These are phyloP conservation scores for Rhinophrynus dorsalis DNA, from an alignment of 2,797 vertebrate species.

Conservation along the genomic window DNA sequence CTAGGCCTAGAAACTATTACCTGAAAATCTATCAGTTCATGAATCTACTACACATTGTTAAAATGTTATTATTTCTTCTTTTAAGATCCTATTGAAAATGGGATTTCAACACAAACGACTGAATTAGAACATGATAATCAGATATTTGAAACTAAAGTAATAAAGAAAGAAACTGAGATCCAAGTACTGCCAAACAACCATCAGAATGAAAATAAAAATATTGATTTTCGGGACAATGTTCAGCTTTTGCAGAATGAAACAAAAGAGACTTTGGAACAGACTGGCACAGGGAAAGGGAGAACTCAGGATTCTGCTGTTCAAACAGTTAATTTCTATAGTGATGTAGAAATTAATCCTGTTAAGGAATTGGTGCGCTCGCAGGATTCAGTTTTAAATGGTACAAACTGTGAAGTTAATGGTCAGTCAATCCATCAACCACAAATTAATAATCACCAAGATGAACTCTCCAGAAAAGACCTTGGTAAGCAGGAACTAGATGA, in stretches of 20 bases:
- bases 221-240: constrained; percentile 51
- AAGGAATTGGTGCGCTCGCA: constrained; percentile 39
- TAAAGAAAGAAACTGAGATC: constrained; percentile 45
- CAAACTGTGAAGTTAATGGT: constrained; percentile 45
- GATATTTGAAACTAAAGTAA: constrained; percentile 45
- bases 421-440: constrained; percentile 34
- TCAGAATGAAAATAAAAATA: constrained; percentile 52
- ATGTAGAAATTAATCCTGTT: constrained; percentile 34
- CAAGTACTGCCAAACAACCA: constrained; percentile 51
- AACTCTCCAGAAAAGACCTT: constrained; percentile 37
- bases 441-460: constrained; percentile 20
- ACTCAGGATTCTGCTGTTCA: constrained; percentile 75
- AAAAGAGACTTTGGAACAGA: constrained; percentile 54
- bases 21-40: too few species aligned
- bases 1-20: too few species aligned
- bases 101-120: constrained; percentile 50
- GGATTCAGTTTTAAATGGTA: constrained; percentile 32
- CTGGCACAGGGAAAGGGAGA: constrained; percentile 58
- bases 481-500: constrained; percentile 24
- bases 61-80: too few species aligned
- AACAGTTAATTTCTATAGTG: constrained; percentile 51
- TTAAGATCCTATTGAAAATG: constrained; percentile 59
- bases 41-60: too few species aligned
- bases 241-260: constrained; percentile 45
- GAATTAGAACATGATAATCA: constrained; percentile 54